A percentile compares a stretch with the other conserved stretches of the same genome.
Evolutionary conservation across 2,113 vertebrate genomes (phyloP).

Genomic region (Alligator sinensis): DNA sequence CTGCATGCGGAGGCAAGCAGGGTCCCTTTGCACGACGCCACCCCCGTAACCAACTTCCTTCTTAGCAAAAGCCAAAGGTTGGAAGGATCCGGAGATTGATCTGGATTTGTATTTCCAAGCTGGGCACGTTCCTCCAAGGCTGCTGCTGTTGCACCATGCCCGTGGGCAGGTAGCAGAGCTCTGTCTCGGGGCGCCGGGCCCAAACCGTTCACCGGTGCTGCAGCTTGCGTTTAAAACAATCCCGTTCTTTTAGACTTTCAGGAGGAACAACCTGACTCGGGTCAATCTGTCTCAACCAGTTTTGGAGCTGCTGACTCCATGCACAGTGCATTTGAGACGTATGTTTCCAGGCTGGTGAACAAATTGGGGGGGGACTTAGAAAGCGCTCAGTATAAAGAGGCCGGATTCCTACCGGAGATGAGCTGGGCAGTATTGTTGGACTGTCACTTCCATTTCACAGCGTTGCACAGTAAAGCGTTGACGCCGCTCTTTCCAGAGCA

Average conservation of each 20-base stretch:
- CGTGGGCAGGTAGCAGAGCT: neutral
- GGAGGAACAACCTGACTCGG: neutral
- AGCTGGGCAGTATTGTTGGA: neutral
- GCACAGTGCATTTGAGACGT: neutral
- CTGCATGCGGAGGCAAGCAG: neutral
- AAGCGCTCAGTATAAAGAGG: neutral
- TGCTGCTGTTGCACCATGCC: neutral
- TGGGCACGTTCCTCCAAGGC: neutral
- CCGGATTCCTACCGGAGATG: neutral
- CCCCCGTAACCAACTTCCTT: fast-evolving
- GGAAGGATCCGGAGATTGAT: neutral
- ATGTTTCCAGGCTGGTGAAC: neutral
- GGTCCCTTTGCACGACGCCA: neutral
- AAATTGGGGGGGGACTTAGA: neutral
- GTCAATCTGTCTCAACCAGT: neutral
- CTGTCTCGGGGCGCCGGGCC: neutral
- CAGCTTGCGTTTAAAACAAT: neutral
- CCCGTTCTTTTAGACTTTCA: neutral
- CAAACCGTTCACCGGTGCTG: neutral
- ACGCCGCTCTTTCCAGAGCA: neutral
- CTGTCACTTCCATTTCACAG: neutral
- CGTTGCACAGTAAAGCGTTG: neutral
- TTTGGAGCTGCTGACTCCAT: neutral
- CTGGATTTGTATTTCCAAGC: neutral
- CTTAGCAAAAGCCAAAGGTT: neutral